These are phyloP conservation scores for Gisinianus flammeolus DNA, from an alignment of 2,888 invertebrate species.

Conservation along the genomic window DNA sequence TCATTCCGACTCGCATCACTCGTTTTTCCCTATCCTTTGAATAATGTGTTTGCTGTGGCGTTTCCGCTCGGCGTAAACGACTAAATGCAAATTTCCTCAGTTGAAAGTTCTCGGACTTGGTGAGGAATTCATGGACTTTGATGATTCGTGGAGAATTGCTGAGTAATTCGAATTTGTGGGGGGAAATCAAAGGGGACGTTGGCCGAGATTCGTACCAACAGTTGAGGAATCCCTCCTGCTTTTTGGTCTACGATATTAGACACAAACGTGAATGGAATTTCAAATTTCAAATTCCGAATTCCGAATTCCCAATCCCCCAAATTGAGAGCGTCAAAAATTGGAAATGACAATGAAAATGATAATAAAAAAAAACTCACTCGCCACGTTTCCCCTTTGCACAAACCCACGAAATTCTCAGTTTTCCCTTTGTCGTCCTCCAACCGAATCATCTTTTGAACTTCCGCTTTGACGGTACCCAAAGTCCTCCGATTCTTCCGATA, in stretches of 20 bases:
- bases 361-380: constrained; percentile 13
- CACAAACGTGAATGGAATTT: too few relatives aligned
- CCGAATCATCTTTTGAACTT: not conserved
- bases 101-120: not conserved
- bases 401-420: not conserved
- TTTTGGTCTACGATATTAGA: too few relatives aligned
- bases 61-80: too few relatives aligned
- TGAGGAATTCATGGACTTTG: constrained; percentile 18
- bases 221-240: not conserved
- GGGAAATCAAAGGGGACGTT: not conserved
- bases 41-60: too few relatives aligned
- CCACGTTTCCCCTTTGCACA: constrained; percentile 18
- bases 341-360: too few relatives aligned
- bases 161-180: not conserved
- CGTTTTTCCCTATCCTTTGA: too few relatives aligned
- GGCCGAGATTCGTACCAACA: not conserved
- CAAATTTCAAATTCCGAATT: too few relatives aligned
- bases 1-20: not conserved
- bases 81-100: not conserved
- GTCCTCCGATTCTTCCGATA: not conserved
- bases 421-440: not conserved
- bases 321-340: too few relatives aligned
- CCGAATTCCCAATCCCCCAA: too few relatives aligned
- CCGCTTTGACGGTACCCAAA: not conserved
- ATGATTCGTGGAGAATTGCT: not conserved